A percentile compares a stretch with the other conserved stretches of the same genome.
Conservation (phyloP, 2,888 invertebrate genomes). For the Neria commutata region DNA sequence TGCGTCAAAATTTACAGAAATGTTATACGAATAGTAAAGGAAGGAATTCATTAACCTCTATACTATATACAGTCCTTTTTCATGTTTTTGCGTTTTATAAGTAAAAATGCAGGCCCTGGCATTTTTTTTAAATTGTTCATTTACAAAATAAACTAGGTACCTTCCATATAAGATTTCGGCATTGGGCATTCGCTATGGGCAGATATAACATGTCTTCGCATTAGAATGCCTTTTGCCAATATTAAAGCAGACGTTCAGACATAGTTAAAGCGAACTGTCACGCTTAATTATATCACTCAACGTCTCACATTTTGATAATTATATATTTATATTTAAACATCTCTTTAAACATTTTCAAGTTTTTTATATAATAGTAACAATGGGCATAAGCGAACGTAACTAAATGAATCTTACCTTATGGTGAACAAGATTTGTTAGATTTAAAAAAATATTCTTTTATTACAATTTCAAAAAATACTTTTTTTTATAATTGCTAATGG, state of each 20-base stretch:
- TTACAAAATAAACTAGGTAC: too few relatives aligned
- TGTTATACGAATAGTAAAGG: neutral
- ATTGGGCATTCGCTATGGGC: slow-evolving; percentile 4
- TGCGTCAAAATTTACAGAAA: slow-evolving; percentile 48
- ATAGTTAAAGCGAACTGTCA: slow-evolving; percentile 54
- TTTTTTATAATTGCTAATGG: neutral
- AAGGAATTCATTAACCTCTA: neutral
- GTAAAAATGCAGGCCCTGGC: too few relatives aligned
- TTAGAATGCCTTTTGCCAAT: slow-evolving; percentile 21
- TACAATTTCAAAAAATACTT: neutral
- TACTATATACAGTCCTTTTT: neutral
- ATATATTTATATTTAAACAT: too few relatives aligned
- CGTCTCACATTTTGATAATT: slow-evolving; percentile 44
- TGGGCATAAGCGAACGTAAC: too few relatives aligned
- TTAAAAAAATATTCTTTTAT: neutral
- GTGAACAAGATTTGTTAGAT: too few relatives aligned
- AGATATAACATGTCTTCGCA: slow-evolving; percentile 8
- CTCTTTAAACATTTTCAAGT: too few relatives aligned
- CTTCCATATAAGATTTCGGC: too few relatives aligned
- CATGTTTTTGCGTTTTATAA: too few relatives aligned
- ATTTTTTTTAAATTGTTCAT: too few relatives aligned
- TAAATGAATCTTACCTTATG: too few relatives aligned
- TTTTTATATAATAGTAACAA: too few relatives aligned
- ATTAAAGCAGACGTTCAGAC: slow-evolving; percentile 54
- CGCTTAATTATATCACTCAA: slow-evolving; percentile 61